These are phyloP conservation scores for Cancer borealis DNA, from an alignment of 2,888 invertebrate species.

Conservation along the genomic window DNA sequence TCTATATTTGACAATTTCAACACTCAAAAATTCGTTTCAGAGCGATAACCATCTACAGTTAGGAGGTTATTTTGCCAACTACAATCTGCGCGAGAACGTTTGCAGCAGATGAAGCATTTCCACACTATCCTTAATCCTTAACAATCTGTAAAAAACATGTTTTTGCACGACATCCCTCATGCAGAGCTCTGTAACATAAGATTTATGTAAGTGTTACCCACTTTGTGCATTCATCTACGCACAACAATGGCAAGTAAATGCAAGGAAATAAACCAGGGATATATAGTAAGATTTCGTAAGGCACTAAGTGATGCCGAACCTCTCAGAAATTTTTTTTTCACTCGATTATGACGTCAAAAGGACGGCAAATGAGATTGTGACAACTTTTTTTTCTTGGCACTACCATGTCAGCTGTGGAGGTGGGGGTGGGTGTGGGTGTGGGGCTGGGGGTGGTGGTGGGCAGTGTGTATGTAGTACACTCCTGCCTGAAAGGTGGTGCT, in stretches of 20 bases:
- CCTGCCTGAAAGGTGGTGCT: neutral
- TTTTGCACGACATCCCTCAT: neutral
- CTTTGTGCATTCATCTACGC: neutral
- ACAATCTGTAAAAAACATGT: neutral
- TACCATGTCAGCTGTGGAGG: neutral
- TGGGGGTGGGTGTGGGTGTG: neutral
- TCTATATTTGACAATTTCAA: neutral
- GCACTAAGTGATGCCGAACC: too few species aligned
- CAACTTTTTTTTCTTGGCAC: neutral
- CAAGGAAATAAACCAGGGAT: neutral
- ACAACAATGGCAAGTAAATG: neutral
- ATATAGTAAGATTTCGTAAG: too few species aligned
- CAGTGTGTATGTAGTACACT: too few species aligned
- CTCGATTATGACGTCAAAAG: too few species aligned
- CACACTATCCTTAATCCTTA: neutral
- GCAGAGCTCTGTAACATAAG: too few species aligned
- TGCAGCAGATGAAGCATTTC: neutral
- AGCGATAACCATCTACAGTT: neutral
- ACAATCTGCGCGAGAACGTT: neutral
- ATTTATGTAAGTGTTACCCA: neutral
- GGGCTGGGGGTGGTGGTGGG: too few species aligned
- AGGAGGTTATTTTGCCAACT: neutral
- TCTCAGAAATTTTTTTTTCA: too few species aligned
- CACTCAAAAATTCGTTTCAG: neutral
- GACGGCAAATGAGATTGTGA: neutral